These are phyloP conservation scores for Euborellia annulipes DNA, from an alignment of 1,140 invertebrate genomes.

Conservation along the genomic window DNA sequence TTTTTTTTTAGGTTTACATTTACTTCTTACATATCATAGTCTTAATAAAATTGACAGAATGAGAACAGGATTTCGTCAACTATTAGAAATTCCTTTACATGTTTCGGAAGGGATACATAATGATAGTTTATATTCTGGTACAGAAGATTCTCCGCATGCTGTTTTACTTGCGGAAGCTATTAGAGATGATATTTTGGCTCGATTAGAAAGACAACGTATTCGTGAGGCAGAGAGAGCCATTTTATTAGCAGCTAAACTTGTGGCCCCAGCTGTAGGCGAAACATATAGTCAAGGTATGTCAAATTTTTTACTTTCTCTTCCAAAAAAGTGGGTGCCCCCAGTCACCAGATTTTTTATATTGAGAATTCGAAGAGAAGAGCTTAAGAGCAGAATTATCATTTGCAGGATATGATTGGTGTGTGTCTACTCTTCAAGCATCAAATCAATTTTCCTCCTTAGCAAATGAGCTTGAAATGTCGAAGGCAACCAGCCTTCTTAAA, in stretches of 20 bases:
- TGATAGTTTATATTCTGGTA: no score
- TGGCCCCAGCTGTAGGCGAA: slow-evolving; percentile 70
- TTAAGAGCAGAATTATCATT: no score
- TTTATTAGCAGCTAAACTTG: slow-evolving; percentile 79
- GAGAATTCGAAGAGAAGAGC: no score
- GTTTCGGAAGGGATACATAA: slow-evolving; percentile 19
- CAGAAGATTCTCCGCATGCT: no score
- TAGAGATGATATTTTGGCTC: slow-evolving; percentile 59
- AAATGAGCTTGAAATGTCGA: slow-evolving; percentile 84
- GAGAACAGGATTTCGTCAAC: slow-evolving; percentile 77
- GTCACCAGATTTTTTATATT: no score
- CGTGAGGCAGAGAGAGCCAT: slow-evolving; percentile 71
- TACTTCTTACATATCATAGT: slow-evolving; percentile 86
- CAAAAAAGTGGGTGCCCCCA: no score
- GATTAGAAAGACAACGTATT: slow-evolving; percentile 56
- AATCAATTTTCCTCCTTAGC: slow-evolving; percentile 57
- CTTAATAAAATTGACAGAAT: slow-evolving; percentile 88
- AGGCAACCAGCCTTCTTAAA: slow-evolving; percentile 76
- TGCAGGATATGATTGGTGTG: slow-evolving; percentile 53
- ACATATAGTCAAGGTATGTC: slow-evolving; percentile 52
- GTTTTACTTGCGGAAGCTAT: slow-evolving; percentile 50
- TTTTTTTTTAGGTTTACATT: slow-evolving; percentile 52
- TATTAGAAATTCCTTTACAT: slow-evolving; percentile 75
- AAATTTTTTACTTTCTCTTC: neutral
- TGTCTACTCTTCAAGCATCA: slow-evolving; percentile 61